Percentiles rank a stretch among this genome's conserved stretches.
Conservation (phyloP, 1,140 invertebrate genomes). For the Aphaenogaster ashmeadi region DNA sequence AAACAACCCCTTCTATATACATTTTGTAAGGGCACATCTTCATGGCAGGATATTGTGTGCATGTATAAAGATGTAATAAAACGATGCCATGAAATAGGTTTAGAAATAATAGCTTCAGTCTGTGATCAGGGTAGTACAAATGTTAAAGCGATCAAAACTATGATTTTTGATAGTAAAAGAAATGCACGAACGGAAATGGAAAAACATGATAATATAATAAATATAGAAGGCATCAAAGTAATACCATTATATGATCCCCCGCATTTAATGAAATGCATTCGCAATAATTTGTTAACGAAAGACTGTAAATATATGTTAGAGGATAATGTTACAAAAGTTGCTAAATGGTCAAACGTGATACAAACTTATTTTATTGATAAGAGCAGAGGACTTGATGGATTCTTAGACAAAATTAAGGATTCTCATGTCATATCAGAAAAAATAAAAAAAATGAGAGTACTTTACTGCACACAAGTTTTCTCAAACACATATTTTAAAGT, state of each 20-base stretch:
- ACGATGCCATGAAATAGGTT: background rate
- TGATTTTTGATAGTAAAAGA: conserved; percentile 11
- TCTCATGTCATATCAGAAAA: background rate
- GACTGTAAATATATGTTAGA: background rate
- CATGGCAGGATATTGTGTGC: background rate
- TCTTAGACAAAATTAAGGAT: background rate
- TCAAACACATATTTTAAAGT: background rate
- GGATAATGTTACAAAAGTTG: background rate
- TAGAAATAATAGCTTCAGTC: background rate
- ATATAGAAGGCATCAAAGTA: background rate
- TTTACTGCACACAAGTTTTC: background rate
- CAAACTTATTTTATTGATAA: conserved; percentile 4
- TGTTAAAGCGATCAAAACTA: conserved; percentile 3
- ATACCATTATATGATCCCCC: conserved; percentile 8
- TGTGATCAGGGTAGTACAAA: conserved; percentile 9
- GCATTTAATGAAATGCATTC: background rate
- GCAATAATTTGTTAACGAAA: background rate
- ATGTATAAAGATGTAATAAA: background rate
- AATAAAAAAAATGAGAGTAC: background rate
- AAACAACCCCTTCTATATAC: background rate
- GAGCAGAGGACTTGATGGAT: background rate
- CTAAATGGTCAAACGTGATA: conserved; percentile 6
- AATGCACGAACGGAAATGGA: background rate
- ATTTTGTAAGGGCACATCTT: background rate
- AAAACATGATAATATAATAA: conserved; percentile 8